These are phyloP conservation scores for Drosophila tristis DNA, from an alignment of 1,140 invertebrate genomes.

Conservation along the genomic window DNA sequence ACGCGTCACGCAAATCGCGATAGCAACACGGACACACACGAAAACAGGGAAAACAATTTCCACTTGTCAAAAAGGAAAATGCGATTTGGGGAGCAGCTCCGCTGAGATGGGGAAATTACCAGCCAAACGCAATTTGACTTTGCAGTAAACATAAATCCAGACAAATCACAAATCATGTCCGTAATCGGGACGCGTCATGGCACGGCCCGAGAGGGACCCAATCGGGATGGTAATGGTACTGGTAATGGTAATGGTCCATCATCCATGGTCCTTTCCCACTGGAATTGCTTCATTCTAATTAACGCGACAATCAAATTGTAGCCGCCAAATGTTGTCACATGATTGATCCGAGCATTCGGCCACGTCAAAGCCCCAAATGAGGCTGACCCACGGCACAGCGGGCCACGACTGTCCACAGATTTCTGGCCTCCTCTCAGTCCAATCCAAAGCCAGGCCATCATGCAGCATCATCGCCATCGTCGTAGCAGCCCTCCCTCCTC, in stretches of 20 bases:
- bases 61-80: conserved; percentile 54
- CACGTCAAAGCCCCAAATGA: conserved; percentile 27
- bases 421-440: conserved; percentile 19
- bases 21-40: conserved; percentile 27
- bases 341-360: conserved; percentile 42
- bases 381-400: conserved; percentile 33
- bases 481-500: conserved; percentile 5
- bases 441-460: conserved; percentile 30
- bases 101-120: conserved; percentile 23
- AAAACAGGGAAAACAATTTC: conserved; percentile 46
- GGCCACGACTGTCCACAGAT: conserved; percentile 46
- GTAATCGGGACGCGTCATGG: conserved; percentile 60
- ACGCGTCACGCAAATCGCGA: conserved; percentile 72
- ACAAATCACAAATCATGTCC: conserved; percentile 71
- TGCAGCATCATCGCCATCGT: conserved; percentile 31
- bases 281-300: conserved; percentile 54
- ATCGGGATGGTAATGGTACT: conserved; percentile 14
- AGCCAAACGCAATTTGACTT: conserved; percentile 44
- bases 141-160: conserved; percentile 57
- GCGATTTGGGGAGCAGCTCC: neutral
- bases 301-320: conserved; percentile 75
- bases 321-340: conserved; percentile 65
- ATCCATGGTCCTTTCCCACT: conserved; percentile 24
- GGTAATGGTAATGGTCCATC: conserved; percentile 8
- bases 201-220: neutral